These are phyloP conservation scores for Formica exsecta DNA, from an alignment of 1,140 invertebrate species.

Conservation along the genomic window DNA sequence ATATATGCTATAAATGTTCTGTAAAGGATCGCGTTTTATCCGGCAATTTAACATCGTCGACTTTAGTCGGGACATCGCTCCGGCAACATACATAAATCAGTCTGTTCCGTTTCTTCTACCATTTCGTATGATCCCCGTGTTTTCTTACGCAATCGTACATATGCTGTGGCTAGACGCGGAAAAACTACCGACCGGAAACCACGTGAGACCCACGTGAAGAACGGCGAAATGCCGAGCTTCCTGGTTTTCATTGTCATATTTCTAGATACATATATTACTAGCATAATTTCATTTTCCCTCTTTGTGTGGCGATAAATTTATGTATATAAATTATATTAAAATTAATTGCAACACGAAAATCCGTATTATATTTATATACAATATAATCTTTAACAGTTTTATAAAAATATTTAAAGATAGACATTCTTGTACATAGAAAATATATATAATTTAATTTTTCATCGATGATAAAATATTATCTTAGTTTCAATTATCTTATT, in stretches of 20 bases:
- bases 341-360: neutral
- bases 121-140: constrained; percentile 80
- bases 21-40: constrained; percentile 27
- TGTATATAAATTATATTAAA: neutral
- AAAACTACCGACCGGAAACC: constrained; percentile 83
- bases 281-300: neutral
- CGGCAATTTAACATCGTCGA: constrained; percentile 20
- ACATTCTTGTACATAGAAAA: neutral
- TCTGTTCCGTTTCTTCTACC: constrained; percentile 82
- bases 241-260: constrained; percentile 26
- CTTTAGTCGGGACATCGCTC: constrained; percentile 77
- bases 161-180: constrained; percentile 84
- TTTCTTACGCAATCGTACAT: constrained; percentile 84
- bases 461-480: neutral
- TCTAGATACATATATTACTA: neutral
- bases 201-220: constrained; percentile 83
- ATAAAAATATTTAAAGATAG: neutral
- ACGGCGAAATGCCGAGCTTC: constrained; percentile 56
- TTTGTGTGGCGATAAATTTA: no score
- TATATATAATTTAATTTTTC: constrained; percentile 1
- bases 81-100: constrained; percentile 83
- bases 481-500: neutral
- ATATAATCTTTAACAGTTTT: neutral
- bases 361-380: neutral
- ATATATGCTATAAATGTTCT: constrained; percentile 9